Evolutionary conservation across 1,140 invertebrate species (phyloP), one percentile per base, ranked within the genome.

Genomic region (Adoxophyes honmai): DNA sequence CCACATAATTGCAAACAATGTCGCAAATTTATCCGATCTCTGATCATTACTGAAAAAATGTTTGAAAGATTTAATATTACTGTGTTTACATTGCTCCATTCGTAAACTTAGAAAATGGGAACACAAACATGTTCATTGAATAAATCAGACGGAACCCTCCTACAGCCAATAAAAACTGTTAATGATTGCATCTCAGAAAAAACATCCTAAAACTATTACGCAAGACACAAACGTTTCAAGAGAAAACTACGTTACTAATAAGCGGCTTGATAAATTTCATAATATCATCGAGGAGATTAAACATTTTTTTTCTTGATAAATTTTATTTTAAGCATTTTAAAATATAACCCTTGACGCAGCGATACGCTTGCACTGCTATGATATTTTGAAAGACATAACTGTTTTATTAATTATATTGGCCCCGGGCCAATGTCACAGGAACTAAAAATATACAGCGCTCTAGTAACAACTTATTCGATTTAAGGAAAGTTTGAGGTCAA

Each of bases 361-460:
- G 15, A 60, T 73, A 68, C 69, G 67, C 52, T 52, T 73, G 70
- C 71, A 74, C 58, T 62, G 60, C 42, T 58, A 52, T 57, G 62
- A 73, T 73, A 71, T 75, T 72, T 62, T 67, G 59, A 70, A 78
- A 75, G 70, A 66, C 59, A 67, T 68, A 68, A 75, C 73, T 66
- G 64, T 67, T 70, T 66, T 65, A 69, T 69, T 73, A 75, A 78
- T 75, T 65, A 70, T 69, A 60, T 62, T 78, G 75, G 75, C 72
- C 15, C 28, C 7, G 15, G 10, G 69, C 75, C 75, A 77, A 65
- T 48, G 55, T 56, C 55, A 54, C 57, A 38, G 36, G 36, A 16
- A 34, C 34, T 13, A 39, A 51, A 35, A 38, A 54, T 55, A 21
- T 13, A 33, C 35, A 8, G 36, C 55, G 48, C 68, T 48, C 42